A percentile compares a stretch with the other conserved stretches of the same genome.
Conservation (phyloP, 2,888 invertebrate genomes). For the Phortica okadai region DNA sequence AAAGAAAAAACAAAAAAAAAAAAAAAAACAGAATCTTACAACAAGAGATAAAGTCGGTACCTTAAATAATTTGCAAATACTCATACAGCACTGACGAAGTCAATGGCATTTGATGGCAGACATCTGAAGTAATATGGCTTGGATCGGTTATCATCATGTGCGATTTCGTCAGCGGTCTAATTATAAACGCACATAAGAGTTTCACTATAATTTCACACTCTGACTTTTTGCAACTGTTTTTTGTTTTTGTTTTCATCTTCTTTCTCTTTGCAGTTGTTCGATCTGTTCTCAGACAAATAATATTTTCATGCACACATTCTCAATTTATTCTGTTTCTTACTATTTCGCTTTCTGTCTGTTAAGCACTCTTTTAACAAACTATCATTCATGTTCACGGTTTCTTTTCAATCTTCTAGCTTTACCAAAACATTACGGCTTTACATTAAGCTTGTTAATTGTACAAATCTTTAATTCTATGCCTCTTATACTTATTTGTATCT, state of each 20-base stretch:
- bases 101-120: background rate
- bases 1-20: constrained; percentile 27
- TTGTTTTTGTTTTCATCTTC: constrained; percentile 30
- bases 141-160: background rate
- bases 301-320: constrained; percentile 25
- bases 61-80: constrained; percentile 49
- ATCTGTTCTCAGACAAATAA: constrained; percentile 35
- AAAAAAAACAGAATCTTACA: constrained; percentile 37
- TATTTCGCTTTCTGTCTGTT: constrained; percentile 39
- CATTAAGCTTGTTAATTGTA: constrained; percentile 29
- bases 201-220: constrained; percentile 24
- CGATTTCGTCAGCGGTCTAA: constrained; percentile 12
- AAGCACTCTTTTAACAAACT: constrained; percentile 18
- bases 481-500: constrained; percentile 4
- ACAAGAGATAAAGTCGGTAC: constrained; percentile 72
- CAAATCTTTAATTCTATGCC: constrained; percentile 29
- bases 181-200: constrained; percentile 11
- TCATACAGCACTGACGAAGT: background rate
- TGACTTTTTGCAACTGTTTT: constrained; percentile 19
- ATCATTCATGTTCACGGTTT: constrained; percentile 14
- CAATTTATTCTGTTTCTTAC: constrained; percentile 23
- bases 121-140: background rate
- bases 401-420: constrained; percentile 56
- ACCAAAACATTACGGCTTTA: constrained; percentile 53
- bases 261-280: constrained; percentile 39